Percentiles rank a stretch among this genome's conserved stretches.
phyloP scores from a whole-genome alignment of 1,140 invertebrate species.

The Zelostemma sp. region DNA sequence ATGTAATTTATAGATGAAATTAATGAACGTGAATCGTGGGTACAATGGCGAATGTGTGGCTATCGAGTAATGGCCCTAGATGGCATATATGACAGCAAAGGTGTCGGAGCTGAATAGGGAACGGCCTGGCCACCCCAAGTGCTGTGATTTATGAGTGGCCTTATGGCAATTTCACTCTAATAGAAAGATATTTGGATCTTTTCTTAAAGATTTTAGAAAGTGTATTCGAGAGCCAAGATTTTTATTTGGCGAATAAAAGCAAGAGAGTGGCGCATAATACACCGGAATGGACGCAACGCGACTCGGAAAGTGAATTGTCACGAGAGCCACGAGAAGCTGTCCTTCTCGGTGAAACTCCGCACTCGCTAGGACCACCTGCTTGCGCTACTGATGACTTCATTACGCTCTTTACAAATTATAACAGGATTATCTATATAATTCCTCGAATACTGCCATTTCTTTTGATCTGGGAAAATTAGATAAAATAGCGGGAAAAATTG shows the following conservation, averaged over 20 bases:
- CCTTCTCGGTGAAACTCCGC: background rate
- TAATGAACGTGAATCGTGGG: conserved; percentile 3
- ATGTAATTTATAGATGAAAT: background rate
- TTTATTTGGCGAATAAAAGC: conserved; percentile 38
- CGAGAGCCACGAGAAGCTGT: conserved; percentile 24
- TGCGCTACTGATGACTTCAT: conserved; percentile 51
- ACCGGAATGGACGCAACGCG: conserved; percentile 46
- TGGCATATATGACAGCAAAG: conserved; percentile 11
- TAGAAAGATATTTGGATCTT: conserved; percentile 28
- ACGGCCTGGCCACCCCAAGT: conserved; percentile 20
- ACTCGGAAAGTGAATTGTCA: conserved; percentile 58
- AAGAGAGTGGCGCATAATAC: conserved; percentile 4
- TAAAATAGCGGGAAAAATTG: too few species aligned
- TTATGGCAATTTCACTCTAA: conserved; percentile 26
- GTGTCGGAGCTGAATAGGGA: conserved; percentile 8
- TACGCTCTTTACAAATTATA: conserved; percentile 19
- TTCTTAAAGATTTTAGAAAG: background rate
- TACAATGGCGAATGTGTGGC: too few species aligned
- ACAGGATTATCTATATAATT: too few species aligned
- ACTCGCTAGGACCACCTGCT: conserved; percentile 49
- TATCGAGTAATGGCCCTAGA: too few species aligned
- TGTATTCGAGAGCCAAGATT: conserved; percentile 9
- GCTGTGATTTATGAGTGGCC: conserved; percentile 32
- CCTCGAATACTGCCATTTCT: background rate
- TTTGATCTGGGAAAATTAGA: too few species aligned